Percentiles rank a stretch among this genome's conserved stretches.
Conservation (phyloP, 2,113 vertebrate genomes). For the Oriolus oriolus region DNA sequence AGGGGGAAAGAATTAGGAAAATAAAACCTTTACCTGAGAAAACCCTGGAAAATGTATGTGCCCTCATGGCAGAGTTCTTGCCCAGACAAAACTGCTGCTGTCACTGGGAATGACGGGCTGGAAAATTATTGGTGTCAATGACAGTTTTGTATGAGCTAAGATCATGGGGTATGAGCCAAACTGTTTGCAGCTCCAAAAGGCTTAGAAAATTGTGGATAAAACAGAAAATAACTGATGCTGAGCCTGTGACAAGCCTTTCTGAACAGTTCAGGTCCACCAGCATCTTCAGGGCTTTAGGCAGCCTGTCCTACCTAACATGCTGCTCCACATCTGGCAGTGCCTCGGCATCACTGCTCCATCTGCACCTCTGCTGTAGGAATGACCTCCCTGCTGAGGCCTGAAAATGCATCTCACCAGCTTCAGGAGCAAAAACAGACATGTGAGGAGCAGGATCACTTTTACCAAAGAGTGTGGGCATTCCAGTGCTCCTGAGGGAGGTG, state of each 20-base stretch:
- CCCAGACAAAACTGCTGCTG: neutral
- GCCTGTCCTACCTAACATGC: accelerated
- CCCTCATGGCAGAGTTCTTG: neutral
- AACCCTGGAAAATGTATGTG: neutral
- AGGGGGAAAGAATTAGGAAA: neutral
- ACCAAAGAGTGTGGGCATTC: neutral
- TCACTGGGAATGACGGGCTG: neutral
- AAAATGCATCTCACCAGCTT: neutral
- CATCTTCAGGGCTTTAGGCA: neutral
- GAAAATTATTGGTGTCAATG: neutral
- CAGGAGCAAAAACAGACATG: neutral
- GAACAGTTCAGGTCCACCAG: neutral
- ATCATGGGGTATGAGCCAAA: neutral
- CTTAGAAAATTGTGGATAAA: neutral
- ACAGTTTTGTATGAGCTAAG: neutral
- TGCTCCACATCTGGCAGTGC: neutral
- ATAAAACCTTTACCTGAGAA: constrained; percentile 45
- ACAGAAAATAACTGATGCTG: neutral
- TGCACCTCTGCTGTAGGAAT: neutral
- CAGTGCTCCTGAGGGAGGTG: neutral
- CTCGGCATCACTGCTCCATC: neutral
- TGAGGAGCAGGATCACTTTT: neutral
- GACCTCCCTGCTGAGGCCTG: neutral
- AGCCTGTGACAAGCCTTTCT: neutral
- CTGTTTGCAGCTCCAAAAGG: neutral